A percentile compares a stretch with the other conserved stretches of the same genome.
Evolutionary conservation across 2,797 vertebrate genomes (phyloP).

Genomic region (Melanotaenia parkinsoni): DNA sequence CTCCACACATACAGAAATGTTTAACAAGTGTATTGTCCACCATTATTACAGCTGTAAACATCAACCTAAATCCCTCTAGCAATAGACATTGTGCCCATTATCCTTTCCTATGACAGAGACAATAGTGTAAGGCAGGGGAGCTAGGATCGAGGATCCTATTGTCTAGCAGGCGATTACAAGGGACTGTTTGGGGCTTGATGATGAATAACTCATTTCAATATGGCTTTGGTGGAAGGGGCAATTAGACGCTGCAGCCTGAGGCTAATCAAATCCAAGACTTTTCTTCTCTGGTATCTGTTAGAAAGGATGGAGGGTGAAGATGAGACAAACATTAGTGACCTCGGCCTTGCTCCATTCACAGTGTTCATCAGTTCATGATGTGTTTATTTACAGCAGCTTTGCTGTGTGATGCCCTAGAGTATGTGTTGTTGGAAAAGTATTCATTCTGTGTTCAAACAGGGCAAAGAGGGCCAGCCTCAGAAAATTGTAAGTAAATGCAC

Average conservation of each 20-base stretch:
- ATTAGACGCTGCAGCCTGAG: conserved; percentile 79
- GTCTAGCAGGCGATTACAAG: conserved; percentile 70
- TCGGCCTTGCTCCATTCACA: conserved; percentile 57
- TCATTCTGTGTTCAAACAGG: conserved; percentile 19
- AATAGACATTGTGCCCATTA: conserved; percentile 68
- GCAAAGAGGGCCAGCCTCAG: background rate
- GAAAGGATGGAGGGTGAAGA: conserved; percentile 54
- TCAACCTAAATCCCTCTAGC: conserved; percentile 61
- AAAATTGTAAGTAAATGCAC: conserved; percentile 6
- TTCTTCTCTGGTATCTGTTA: conserved; percentile 68
- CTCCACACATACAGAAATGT: conserved; percentile 43
- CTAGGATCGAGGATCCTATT: conserved; percentile 56
- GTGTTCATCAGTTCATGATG: conserved; percentile 15
- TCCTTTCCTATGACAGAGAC: conserved; percentile 64
- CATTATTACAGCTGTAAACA: conserved; percentile 65
- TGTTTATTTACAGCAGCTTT: conserved; percentile 53
- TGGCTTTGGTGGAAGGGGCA: conserved; percentile 78
- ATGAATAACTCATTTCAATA: conserved; percentile 84
- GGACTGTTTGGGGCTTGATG: conserved; percentile 71
- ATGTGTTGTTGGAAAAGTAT: conserved; percentile 16
- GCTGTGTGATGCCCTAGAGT: conserved; percentile 17
- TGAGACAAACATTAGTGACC: conserved; percentile 69
- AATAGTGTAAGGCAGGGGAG: conserved; percentile 58
- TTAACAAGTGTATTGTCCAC: conserved; percentile 58
- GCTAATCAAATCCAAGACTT: conserved; percentile 78